phyloP scores from a whole-genome alignment of 2,888 invertebrate species.

The Melanostoma mellinum region DNA sequence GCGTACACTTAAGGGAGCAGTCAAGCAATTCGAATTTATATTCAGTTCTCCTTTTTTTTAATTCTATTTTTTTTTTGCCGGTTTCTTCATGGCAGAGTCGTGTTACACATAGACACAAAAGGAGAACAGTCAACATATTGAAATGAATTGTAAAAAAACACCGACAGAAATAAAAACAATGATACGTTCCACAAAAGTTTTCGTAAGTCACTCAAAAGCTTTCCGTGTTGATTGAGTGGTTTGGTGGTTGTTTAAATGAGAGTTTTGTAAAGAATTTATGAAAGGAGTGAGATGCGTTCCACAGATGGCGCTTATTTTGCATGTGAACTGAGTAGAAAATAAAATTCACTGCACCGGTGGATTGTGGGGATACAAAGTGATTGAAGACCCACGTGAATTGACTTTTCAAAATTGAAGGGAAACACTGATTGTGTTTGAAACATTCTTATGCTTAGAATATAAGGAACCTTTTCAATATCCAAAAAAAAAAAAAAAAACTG shows the following conservation, averaged over 20 bases:
- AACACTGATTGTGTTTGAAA: too few species aligned
- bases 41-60: constrained; percentile 26
- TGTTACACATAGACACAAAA: constrained; percentile 47
- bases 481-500: too few species aligned
- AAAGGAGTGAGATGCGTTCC: constrained; percentile 16
- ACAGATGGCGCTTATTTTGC: constrained; percentile 10
- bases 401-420: too few species aligned
- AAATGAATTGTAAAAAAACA: neutral
- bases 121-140: constrained; percentile 4
- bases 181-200: constrained; percentile 59
- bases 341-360: neutral
- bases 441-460: too few species aligned
- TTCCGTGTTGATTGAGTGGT: constrained; percentile 60
- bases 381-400: too few species aligned
- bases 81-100: constrained; percentile 28
- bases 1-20: constrained; percentile 19
- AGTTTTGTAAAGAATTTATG: too few species aligned
- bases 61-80: constrained; percentile 43
- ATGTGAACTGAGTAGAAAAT: too few species aligned
- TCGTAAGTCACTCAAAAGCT: constrained; percentile 50
- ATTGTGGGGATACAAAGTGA: neutral
- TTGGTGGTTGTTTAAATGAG: neutral
- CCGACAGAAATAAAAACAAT: constrained; percentile 38
- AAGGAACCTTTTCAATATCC: too few species aligned
- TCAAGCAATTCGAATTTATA: constrained; percentile 15